phyloP scores from a whole-genome alignment of 2,113 vertebrate species.

The Porphyrio hochstetteri region DNA sequence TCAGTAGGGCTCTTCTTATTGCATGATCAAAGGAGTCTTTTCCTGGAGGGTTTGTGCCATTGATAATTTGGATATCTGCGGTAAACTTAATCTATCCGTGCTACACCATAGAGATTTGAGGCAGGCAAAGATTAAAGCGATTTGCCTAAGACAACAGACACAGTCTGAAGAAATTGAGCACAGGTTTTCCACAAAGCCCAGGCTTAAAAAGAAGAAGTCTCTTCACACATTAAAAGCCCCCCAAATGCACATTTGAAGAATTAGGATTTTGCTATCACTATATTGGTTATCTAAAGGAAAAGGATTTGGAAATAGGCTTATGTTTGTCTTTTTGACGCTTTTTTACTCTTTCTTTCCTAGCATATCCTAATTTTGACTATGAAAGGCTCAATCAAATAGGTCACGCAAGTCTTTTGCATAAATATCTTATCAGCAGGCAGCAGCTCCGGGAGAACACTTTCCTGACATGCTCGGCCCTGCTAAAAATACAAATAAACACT shows the following conservation, averaged over 20 bases:
- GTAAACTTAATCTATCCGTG: conserved; percentile 48
- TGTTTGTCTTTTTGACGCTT: not conserved
- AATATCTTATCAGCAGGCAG: not conserved
- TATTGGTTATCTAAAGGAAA: not conserved
- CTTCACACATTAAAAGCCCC: not conserved
- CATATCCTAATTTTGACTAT: not conserved
- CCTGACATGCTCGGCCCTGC: not conserved
- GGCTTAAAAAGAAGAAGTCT: conserved; percentile 6
- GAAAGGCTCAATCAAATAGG: not conserved
- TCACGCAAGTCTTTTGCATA: not conserved
- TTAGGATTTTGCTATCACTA: conserved; percentile 4
- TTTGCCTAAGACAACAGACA: conserved; percentile 31
- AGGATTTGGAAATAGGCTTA: conserved; percentile 23
- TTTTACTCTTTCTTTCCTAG: not conserved
- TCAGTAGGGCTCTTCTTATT: not conserved
- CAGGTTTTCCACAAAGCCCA: conserved; percentile 18
- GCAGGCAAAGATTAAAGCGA: conserved; percentile 53
- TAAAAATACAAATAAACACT: not conserved
- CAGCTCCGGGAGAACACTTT: not conserved
- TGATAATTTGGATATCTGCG: conserved; percentile 55
- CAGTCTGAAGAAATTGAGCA: conserved; percentile 14
- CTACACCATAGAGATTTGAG: conserved; percentile 19
- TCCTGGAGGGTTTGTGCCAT: conserved; percentile 43
- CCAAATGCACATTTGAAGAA: conserved; percentile 6
- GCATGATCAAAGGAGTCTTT: conserved; percentile 19